Evolutionary conservation across 2,888 invertebrate genomes (phyloP).

Genomic region (Drosophila anomelani): DNA sequence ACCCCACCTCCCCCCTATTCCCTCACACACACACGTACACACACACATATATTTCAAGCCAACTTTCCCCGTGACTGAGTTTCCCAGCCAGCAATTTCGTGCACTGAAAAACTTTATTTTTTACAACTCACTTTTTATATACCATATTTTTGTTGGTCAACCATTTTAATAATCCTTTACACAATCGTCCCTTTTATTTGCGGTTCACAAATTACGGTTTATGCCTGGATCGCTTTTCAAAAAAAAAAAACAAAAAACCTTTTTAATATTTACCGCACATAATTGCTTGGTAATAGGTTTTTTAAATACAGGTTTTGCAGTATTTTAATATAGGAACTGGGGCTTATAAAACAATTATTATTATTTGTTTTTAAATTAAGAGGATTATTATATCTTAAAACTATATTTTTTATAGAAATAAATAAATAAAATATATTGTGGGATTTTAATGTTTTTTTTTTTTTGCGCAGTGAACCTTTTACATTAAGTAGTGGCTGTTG

Average conservation of each 20-base stretch:
- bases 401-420: not conserved
- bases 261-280: not conserved
- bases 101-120: constrained; percentile 6
- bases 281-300: not conserved
- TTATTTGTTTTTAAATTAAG: not conserved
- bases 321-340: not conserved
- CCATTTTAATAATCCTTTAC: not conserved
- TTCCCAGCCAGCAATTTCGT: constrained; percentile 20
- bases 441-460: not conserved
- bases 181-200: constrained; percentile 9
- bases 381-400: not conserved
- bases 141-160: not conserved
- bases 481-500: not conserved
- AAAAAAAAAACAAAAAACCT: not conserved
- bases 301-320: not conserved
- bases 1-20: not conserved
- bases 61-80: constrained; percentile 27
- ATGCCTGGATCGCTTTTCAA: not conserved
- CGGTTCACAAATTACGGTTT: constrained; percentile 6
- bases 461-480: not conserved
- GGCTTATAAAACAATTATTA: not conserved
- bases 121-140: not conserved
- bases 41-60: constrained; percentile 7
- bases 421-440: not conserved
- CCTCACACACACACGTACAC: not conserved